phyloP scores from a whole-genome alignment of 2,797 vertebrate genomes.

The Lerista edwardsae region DNA sequence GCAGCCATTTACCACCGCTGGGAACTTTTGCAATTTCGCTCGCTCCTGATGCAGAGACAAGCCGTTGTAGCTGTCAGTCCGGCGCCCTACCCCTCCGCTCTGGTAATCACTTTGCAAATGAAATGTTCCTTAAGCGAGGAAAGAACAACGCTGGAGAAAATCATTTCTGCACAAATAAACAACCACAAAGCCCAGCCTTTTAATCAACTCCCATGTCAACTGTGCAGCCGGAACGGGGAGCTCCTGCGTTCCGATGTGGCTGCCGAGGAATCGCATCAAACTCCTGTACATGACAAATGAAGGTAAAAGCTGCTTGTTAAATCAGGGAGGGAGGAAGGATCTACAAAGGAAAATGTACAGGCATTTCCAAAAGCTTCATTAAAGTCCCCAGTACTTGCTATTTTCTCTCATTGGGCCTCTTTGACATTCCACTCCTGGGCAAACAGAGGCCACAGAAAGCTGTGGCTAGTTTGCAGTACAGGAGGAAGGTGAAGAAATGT shows the following conservation, averaged over 20 bases:
- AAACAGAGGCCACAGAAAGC: neutral
- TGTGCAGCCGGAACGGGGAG: neutral
- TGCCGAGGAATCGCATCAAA: neutral
- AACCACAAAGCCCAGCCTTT: conserved; percentile 28
- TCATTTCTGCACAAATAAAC: conserved; percentile 34
- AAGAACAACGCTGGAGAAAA: neutral
- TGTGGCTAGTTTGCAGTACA: too few relatives aligned
- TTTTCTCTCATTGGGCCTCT: neutral
- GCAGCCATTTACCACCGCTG: too few relatives aligned
- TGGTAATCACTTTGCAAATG: conserved; percentile 29
- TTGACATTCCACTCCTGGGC: neutral
- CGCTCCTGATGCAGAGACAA: neutral
- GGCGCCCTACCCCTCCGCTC: neutral
- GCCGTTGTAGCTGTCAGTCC: neutral
- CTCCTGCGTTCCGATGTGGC: neutral
- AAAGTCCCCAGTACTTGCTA: neutral
- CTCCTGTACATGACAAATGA: conserved; percentile 6
- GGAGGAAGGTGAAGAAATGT: neutral
- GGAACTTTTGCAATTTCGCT: neutral
- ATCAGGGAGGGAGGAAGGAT: neutral
- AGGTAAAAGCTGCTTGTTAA: conserved; percentile 28
- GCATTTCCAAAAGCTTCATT: conserved; percentile 22
- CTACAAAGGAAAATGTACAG: neutral
- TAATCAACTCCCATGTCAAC: conserved; percentile 5
- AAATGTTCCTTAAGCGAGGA: conserved; percentile 24